Base-by-base conservation (phyloP, 2,797 vertebrate genomes). In the Fundulus diaphanus region DNA sequence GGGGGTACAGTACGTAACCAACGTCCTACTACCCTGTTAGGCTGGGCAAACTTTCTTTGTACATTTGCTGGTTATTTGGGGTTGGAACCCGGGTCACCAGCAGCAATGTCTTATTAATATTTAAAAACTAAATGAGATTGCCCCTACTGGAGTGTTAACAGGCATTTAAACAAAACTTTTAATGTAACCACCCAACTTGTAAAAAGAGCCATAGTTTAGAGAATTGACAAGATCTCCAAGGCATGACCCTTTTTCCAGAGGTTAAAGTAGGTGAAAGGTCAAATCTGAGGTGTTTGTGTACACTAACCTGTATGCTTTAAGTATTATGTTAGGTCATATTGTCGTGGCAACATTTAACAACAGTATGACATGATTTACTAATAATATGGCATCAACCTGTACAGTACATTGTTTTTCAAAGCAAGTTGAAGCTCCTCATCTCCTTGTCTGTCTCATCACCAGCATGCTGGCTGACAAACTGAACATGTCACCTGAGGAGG, bases 391-490 rank as follows among this genome's bases (percentile, higher is more conserved):
- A 29, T 59, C 7, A 5, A 16, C 56, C 0, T 12, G 54, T 56
- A 18, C 15, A 2, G 27, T 29, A 31, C 56, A 8, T 56, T 56
- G 24, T 27, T 56, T 24, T n/a, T n/a, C n/a, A 57, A 18, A 29
- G 15, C 6, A 29, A 31, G 31, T 61, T 61, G 18, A 31, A 61
- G 16, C 57, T 20, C 31, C 57, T 66, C 37, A 66, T 44, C n/a
- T 42, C 24, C 40, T 27, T 16, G 13, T 66, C 40, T 7, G 5
- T 66, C 29, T 16, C 24, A 24, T 44, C 40, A 8, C 16, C 40
- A 99, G 97, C 92, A 98, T 99, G 98, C 94, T 99, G 93, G 98
- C 98, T 85, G 98, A 99, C 95, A 99, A 99, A 87, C 92, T 99
- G 88, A 99, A 99, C 85, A 99, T 99, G 98, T 98, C 96, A 79